Conservation (phyloP, 1,140 invertebrate genomes). For the Halictus rubicundus region DNA sequence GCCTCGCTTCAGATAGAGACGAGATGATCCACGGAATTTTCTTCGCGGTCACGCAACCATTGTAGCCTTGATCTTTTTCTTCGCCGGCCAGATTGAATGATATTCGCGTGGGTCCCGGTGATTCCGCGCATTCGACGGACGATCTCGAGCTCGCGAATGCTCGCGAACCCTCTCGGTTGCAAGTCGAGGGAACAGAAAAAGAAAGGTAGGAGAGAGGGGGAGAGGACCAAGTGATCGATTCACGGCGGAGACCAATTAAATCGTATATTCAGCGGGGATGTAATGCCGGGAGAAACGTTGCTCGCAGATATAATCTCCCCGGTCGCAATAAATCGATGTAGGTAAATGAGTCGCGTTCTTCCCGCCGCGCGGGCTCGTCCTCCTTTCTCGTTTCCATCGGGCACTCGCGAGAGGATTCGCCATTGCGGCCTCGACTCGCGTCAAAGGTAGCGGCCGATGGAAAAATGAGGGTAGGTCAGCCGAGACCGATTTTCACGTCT, state of each 20-base stretch:
- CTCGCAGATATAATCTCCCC: constrained; percentile 59
- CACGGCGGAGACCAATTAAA: constrained; percentile 61
- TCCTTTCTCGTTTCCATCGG: constrained; percentile 56
- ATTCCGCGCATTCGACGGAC: neutral
- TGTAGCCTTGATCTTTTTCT: neutral
- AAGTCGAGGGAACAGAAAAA: neutral
- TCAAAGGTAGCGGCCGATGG: constrained; percentile 2
- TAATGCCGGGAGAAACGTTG: constrained; percentile 39
- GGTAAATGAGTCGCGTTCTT: constrained; percentile 65
- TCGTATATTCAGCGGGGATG: constrained; percentile 54
- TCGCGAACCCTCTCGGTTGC: neutral
- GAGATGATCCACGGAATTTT: constrained; percentile 1
- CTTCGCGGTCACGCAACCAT: constrained; percentile 11
- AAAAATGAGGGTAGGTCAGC: constrained; percentile 31
- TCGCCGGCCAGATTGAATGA: neutral
- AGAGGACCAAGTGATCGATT: constrained; percentile 56
- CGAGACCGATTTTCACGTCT: constrained; percentile 51
- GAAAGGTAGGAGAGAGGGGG: too few species aligned
- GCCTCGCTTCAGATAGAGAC: neutral
- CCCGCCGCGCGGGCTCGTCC: constrained; percentile 44
- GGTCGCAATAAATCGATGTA: constrained; percentile 67
- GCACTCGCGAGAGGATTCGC: constrained; percentile 39
- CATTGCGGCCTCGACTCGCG: neutral
- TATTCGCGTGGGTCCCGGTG: neutral
- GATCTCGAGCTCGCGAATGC: neutral